These are phyloP conservation scores for Paramormyrops kingsleyae DNA, from an alignment of 2,113 vertebrate genomes.

Conservation along the genomic window DNA sequence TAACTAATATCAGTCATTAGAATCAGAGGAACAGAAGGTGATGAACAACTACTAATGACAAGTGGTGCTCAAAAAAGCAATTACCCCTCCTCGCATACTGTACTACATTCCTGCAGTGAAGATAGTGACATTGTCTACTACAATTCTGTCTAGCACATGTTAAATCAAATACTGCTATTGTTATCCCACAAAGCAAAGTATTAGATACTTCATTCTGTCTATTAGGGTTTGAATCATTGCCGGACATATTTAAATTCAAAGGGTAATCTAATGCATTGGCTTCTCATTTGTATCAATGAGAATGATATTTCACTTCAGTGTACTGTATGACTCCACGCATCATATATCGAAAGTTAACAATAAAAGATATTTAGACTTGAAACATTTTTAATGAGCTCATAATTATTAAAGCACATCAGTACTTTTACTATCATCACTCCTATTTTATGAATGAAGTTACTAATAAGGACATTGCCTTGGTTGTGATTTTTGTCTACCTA, in stretches of 20 bases:
- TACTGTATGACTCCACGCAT: neutral
- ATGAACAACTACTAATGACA: neutral
- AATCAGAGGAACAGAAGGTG: neutral
- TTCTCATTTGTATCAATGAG: neutral
- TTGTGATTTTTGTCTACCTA: neutral
- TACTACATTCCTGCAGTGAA: neutral
- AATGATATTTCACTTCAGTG: neutral
- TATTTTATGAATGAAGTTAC: neutral
- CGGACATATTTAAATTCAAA: neutral
- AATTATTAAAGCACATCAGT: neutral
- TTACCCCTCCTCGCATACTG: neutral
- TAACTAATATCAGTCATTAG: constrained; percentile 1
- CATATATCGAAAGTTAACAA: neutral
- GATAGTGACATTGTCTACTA: neutral
- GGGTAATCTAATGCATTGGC: neutral
- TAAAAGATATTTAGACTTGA: neutral
- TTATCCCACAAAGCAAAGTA: neutral
- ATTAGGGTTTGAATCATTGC: neutral
- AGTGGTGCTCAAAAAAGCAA: neutral
- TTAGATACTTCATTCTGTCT: neutral
- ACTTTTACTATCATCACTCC: neutral
- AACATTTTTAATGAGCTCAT: neutral
- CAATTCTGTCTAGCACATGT: neutral
- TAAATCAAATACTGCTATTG: neutral
- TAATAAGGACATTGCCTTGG: neutral